A percentile compares a stretch with the other conserved stretches of the same genome.
phyloP scores from a whole-genome alignment of 2,113 vertebrate species.

The Mobula birostris region DNA sequence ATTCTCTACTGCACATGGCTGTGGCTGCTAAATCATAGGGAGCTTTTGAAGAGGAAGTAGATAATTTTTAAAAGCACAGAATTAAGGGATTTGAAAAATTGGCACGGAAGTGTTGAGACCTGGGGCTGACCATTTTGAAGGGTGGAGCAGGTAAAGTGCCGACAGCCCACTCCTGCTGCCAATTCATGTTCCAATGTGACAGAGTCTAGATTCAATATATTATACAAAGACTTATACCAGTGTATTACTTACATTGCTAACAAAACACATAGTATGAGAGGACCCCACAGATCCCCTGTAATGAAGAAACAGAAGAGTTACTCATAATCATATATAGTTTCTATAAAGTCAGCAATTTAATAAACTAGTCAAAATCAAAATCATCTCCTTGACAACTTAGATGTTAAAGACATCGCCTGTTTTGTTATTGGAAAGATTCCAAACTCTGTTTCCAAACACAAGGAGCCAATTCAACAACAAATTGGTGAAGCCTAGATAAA shows the following conservation, averaged over 20 bases:
- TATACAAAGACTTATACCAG: neutral
- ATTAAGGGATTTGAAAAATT: too few species aligned
- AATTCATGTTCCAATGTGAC: too few species aligned
- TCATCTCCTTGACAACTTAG: neutral
- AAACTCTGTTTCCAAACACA: neutral
- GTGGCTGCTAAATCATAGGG: too few species aligned
- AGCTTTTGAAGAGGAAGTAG: too few species aligned
- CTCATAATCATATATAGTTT: neutral
- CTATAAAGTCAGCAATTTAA: neutral
- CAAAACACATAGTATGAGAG: slow-evolving; percentile 85
- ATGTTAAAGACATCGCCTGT: neutral
- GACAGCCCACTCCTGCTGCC: too few species aligned
- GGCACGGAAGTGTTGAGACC: too few species aligned
- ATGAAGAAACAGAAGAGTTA: slow-evolving; percentile 39
- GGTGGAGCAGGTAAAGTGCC: too few species aligned
- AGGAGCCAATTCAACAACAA: neutral
- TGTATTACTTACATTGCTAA: slow-evolving; percentile 78
- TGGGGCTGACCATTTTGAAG: too few species aligned
- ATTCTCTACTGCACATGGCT: too few species aligned
- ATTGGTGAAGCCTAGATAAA: neutral
- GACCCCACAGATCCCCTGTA: slow-evolving; percentile 94
- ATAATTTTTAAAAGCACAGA: too few species aligned
- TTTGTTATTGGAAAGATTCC: neutral
- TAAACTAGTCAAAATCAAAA: neutral
- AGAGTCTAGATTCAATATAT: neutral